Base-by-base conservation (phyloP, 2,113 vertebrate genomes). In the Stigmatopora nigra region DNA sequence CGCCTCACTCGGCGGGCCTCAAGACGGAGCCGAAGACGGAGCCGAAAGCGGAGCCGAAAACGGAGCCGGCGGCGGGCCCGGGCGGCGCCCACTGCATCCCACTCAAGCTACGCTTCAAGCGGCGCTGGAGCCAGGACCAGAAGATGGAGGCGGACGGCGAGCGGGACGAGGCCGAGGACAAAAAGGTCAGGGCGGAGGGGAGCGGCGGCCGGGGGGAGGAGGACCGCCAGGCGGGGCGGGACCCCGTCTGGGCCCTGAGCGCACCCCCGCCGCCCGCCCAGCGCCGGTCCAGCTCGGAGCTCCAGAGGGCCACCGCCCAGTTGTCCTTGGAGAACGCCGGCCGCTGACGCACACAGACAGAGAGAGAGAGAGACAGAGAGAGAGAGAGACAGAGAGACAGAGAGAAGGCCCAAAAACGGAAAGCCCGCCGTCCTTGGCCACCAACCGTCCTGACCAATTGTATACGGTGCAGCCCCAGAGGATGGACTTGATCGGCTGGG, bases 121-220 rank as follows among this genome's bases (percentile, higher is more conserved):
- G 93, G 16, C 93, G 94, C 81, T 95, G 94, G 94, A 95, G 93
- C 35, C 92, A 95, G 78, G 94, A 95, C 87, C 93, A 93, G 87
- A 90, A 92, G 61, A 88, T 94, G 85, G 94, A 95, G 82, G 93
- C 92, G 0, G 90, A 91, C 7, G 86, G 77, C 1, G 88, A 89
- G 53, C 52, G 81, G 64, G 90, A 89, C 0, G 89, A 91, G 64
- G 68, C 90, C 0, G 92, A 93, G 68, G 92, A 91, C 78, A 92
- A 93, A 73, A 95, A 95, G 81, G 92, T 92, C 62, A 83, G 89
- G 59, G 91, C 88, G 0, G 91, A 92, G 55, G 82, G 81, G 22
- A 84, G 88, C 53, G 87, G 85, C 66, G 81, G 75, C 25, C 7
- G 65, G 70, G 52, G 76, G 60, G 63, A 61, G 69, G 70, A 77